Evolutionary conservation across 1,140 invertebrate genomes (phyloP).

Genomic region (Lucilia cuprina): DNA sequence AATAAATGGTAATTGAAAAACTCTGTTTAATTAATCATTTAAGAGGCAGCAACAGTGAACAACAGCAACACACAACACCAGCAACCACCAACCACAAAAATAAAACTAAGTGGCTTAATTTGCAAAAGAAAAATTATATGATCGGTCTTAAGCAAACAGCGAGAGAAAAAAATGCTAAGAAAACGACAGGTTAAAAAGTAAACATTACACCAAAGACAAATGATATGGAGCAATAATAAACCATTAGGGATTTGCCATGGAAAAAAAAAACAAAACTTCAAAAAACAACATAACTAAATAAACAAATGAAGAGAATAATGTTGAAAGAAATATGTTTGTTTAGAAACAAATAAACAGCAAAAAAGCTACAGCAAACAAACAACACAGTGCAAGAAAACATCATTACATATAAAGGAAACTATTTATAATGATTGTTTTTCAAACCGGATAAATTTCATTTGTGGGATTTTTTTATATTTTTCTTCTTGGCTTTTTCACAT

Average conservation of each 20-base stretch:
- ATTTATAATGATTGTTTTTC: background rate
- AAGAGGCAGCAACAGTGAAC: constrained; percentile 10
- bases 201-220: constrained; percentile 10
- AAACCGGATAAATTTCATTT: constrained; percentile 5
- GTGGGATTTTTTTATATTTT: background rate
- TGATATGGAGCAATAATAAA: constrained; percentile 15
- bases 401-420: constrained; percentile 12
- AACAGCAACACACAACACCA: no score
- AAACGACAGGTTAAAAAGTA: background rate
- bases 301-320: background rate
- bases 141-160: no score
- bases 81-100: background rate
- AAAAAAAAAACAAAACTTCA: background rate
- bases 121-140: constrained; percentile 2
- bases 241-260: background rate
- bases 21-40: constrained; percentile 42
- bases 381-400: background rate
- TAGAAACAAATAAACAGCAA: background rate
- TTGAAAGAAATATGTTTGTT: background rate
- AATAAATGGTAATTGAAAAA: constrained; percentile 43
- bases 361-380: background rate
- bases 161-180: background rate
- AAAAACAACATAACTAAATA: background rate
- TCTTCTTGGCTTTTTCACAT: background rate
- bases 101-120: constrained; percentile 23